These are phyloP conservation scores for Protodeltote pygarga DNA, from an alignment of 2,888 invertebrate species.

Conservation along the genomic window DNA sequence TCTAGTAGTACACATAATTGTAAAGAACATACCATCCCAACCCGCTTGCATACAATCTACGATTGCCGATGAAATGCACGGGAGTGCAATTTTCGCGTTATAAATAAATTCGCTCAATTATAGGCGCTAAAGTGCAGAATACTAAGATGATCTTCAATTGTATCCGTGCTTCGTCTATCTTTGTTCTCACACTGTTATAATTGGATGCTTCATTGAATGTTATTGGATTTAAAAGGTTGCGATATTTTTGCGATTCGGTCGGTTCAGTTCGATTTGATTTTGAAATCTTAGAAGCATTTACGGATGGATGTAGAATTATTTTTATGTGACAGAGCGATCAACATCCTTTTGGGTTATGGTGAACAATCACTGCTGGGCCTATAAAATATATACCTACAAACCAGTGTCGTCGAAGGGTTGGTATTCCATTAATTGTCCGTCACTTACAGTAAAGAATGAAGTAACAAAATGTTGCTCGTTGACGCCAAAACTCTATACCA, in stretches of 20 bases:
- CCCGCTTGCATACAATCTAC: constrained; percentile 66
- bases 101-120: constrained; percentile 76
- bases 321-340: too few species aligned
- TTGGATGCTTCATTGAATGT: constrained; percentile 49
- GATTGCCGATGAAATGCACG: constrained; percentile 70
- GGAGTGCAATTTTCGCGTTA: constrained; percentile 70
- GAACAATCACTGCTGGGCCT: too few species aligned
- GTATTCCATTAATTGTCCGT: too few species aligned
- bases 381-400: too few species aligned
- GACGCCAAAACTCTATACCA: too few species aligned
- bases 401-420: too few species aligned
- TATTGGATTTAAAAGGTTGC: constrained; percentile 43
- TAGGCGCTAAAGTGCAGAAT: constrained; percentile 61
- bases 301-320: too few species aligned
- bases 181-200: constrained; percentile 48
- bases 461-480: too few species aligned
- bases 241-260: constrained; percentile 40
- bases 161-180: constrained; percentile 46
- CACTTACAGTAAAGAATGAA: too few species aligned
- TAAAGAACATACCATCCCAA: constrained; percentile 53
- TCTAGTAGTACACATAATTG: constrained; percentile 50
- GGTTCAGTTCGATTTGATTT: constrained; percentile 16
- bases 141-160: constrained; percentile 55
- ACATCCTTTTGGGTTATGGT: neutral
- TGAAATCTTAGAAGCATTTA: constrained; percentile 14